Conservation (phyloP, 2,797 vertebrate genomes). For the Muraenolepis orangiensis region DNA sequence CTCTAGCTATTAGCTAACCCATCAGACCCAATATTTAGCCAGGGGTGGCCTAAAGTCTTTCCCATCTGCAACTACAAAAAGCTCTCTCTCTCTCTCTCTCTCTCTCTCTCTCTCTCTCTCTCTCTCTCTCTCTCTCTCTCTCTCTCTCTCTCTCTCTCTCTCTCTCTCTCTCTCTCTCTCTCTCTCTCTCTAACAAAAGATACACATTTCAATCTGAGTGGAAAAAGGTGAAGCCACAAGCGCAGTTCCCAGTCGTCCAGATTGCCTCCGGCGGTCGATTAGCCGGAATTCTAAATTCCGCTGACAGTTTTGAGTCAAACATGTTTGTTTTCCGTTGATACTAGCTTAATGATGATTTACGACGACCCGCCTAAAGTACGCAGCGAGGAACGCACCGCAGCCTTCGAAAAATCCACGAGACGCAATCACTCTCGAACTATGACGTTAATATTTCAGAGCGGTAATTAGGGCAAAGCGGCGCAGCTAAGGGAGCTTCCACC, state of each 20-base stretch:
- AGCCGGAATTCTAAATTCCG: conserved; percentile 46
- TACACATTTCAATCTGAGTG: too few species aligned
- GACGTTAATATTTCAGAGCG: conserved; percentile 55
- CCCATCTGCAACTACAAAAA: conserved; percentile 46
- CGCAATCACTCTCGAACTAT: conserved; percentile 47
- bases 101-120: neutral
- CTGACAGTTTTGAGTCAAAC: conserved; percentile 60
- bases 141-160: too few species aligned
- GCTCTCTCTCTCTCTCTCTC: neutral
- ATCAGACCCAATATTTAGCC: conserved; percentile 19
- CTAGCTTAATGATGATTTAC: conserved; percentile 63
- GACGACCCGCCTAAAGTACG: conserved; percentile 39
- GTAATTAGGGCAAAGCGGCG: conserved; percentile 42
- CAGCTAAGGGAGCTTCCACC: conserved; percentile 20
- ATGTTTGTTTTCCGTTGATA: conserved; percentile 59
- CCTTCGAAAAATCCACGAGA: conserved; percentile 49
- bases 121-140: neutral
- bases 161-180: too few species aligned
- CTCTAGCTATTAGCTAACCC: too few species aligned
- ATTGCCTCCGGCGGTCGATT: conserved; percentile 47
- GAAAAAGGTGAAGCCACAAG: too few species aligned
- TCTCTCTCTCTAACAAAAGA: too few species aligned
- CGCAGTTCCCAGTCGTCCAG: neutral
- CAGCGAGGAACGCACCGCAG: conserved; percentile 53
- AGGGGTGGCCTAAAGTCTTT: conserved; percentile 47